Percentiles rank a stretch among this genome's conserved stretches.
Conservation (phyloP, 1,140 invertebrate species). For the Caenorhabditis briggsae region DNA sequence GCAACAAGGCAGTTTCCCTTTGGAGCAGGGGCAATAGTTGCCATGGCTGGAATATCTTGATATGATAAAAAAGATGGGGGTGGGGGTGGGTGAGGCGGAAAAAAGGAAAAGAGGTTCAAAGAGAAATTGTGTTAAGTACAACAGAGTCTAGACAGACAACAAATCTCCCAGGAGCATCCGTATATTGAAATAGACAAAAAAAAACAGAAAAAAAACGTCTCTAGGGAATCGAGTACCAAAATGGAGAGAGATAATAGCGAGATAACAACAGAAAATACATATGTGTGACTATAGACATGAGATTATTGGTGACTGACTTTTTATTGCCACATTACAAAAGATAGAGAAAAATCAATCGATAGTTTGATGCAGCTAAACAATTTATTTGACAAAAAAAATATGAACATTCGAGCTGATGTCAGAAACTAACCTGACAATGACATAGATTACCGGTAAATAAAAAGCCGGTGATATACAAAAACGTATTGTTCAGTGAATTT, state of each 20-base stretch:
- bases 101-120: background rate
- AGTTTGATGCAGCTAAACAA: no score
- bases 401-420: no score
- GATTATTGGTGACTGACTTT: no score
- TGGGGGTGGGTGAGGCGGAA: background rate
- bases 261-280: background rate
- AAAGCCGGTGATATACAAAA: no score
- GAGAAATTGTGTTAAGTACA: background rate
- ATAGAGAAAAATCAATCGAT: no score
- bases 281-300: no score
- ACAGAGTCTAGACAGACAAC: background rate
- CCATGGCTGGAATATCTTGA: background rate
- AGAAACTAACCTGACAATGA: no score
- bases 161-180: background rate
- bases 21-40: conserved; percentile 32
- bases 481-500: no score
- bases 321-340: no score
- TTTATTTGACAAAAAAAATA: no score
- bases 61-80: background rate
- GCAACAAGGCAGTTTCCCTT: conserved; percentile 41
- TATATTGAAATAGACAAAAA: background rate
- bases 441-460: no score
- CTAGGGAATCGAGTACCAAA: background rate
- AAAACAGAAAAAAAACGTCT: background rate
- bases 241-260: background rate